A percentile compares a stretch with the other conserved stretches of the same genome.
Conservation (phyloP, 2,113 vertebrate species). For the Elachura formosa region DNA sequence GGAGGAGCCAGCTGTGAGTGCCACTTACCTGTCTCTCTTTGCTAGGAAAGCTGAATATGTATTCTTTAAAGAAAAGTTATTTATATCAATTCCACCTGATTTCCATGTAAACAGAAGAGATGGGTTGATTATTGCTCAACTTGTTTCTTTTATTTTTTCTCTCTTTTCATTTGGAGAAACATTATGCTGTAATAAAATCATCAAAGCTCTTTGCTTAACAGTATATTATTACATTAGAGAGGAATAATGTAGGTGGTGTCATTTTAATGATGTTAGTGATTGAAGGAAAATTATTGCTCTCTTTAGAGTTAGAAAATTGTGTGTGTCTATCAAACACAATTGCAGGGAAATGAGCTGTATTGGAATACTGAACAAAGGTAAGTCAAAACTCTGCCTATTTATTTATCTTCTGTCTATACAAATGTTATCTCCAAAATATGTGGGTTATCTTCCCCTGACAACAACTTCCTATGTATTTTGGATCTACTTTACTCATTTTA, state of each 20-base stretch:
- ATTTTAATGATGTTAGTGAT: slow-evolving; percentile 32
- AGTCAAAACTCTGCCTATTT: slow-evolving; percentile 39
- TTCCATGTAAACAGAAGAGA: neutral
- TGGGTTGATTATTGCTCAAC: neutral
- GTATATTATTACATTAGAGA: slow-evolving; percentile 31
- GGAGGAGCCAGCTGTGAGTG: neutral
- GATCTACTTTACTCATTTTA: neutral
- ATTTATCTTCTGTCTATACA: slow-evolving; percentile 18
- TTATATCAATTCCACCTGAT: neutral
- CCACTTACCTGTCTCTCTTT: neutral
- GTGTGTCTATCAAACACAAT: slow-evolving; percentile 28
- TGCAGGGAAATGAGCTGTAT: slow-evolving; percentile 9
- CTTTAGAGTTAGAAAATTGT: slow-evolving; percentile 34
- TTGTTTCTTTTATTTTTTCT: neutral
- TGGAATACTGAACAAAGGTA: slow-evolving; percentile 22
- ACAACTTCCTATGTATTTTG: slow-evolving; percentile 1
- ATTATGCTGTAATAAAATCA: neutral
- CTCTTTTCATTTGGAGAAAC: slow-evolving; percentile 4
- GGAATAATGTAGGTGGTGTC: slow-evolving; percentile 12
- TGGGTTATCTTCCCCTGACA: slow-evolving; percentile 7
- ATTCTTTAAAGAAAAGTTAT: neutral
- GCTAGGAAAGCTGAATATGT: neutral
- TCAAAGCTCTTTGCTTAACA: slow-evolving; percentile 20
- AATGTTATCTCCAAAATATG: neutral
- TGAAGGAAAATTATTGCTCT: slow-evolving; percentile 41